Base-by-base conservation (phyloP, 2,797 vertebrate genomes). In the Rhinella marina region DNA sequence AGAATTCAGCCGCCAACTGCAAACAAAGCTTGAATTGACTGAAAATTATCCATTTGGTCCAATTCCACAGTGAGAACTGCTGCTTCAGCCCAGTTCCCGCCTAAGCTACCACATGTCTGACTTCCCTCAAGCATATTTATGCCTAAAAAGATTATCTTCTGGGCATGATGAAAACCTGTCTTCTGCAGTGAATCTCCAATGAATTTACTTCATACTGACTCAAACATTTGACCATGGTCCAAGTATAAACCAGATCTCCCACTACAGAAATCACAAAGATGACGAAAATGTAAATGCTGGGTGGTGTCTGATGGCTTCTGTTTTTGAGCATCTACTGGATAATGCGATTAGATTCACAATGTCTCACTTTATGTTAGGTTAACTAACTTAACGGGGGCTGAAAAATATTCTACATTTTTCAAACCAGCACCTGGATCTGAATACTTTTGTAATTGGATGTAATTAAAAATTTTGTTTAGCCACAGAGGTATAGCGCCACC, bases 101-200 rank as follows among this genome's bases (percentile, higher is more conserved):
- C 41, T 50, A 52, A 82, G 79, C 66, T 56, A 32, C 79, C 80
- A 32, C 80, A 87, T 87, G 86, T 87, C 68, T 82, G 62, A 54
- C 61, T 64, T 87, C 86, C 70, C 80, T 87, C 77, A 75, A 87
- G 86, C 86, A 82, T 87, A 87, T 87, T 82, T 76, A 82, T 82
- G 86, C 76, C 86, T 82, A 82, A 87, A 82, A 75, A 76, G 86
- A 87, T 87, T 87, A 87, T 82, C 80, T 82, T 87, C 70, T 1
- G 41, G 32, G 29, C 57, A 64, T 82, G 68, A 76, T 29, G 86
- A 87, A 82, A 87, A 75, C 54, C 80, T 82, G 86, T 77, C 80
- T 17, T 76, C 57, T 7, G 19, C 75, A 50, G 68, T 76, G 76
- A 82, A 76, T 87, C 79, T 82, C 80, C 70, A 54, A 81, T 76